Evolutionary conservation across 1,140 invertebrate species (phyloP), one percentile per base, ranked within the genome.

Genomic region (Odontomachus brunneus): DNA sequence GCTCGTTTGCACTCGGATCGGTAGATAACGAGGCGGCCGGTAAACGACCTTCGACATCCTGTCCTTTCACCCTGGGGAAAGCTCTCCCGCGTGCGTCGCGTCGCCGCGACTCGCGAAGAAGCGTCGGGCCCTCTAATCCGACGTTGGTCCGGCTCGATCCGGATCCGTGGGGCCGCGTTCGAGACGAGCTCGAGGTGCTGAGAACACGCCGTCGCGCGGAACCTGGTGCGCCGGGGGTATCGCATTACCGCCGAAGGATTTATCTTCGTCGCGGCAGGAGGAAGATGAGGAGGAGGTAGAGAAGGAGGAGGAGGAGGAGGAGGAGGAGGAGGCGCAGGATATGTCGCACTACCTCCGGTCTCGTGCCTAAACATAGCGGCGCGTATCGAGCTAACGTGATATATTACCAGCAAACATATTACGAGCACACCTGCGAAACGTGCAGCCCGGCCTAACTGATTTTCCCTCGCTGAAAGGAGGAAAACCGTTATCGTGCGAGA

Each of bases 1-100:
- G 86, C 83, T 88, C 85, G 89, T 89, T 91, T 88, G 87, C 88
- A 89, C 84, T 73, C 74, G 87, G 85, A 91, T 89, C 82, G 29
- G 29, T 80, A 63, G 87, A 83, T 90, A 90, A 90, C 90, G 82
- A 91, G 88, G 66, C 84, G 73, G 83, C 76, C 85, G 71, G 49
- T 69, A 53, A 84, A 75, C 84, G 86, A 88, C 80, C 89, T 80
- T 85, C 74, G 60, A 66, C 62, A 22, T 44, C 19, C 59, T 17
- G n/a, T 55, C 44, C 73, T 53, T 62, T 83, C 62, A 11, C 24
- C 44, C n/a, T n/a, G n/a, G 22, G 24, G 29, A 29, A 29, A 48
- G 17, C n/a, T n/a, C 14, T 29, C 12, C 48, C 17, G 24, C 66
- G 24, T 15, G 22, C 65, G 38, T 66, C 67, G 26, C 49, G 49